A percentile compares a stretch with the other conserved stretches of the same genome.
These are phyloP conservation scores for Tricholaema leucomelas DNA, from an alignment of 2,113 vertebrate genomes.

Conservation along the genomic window DNA sequence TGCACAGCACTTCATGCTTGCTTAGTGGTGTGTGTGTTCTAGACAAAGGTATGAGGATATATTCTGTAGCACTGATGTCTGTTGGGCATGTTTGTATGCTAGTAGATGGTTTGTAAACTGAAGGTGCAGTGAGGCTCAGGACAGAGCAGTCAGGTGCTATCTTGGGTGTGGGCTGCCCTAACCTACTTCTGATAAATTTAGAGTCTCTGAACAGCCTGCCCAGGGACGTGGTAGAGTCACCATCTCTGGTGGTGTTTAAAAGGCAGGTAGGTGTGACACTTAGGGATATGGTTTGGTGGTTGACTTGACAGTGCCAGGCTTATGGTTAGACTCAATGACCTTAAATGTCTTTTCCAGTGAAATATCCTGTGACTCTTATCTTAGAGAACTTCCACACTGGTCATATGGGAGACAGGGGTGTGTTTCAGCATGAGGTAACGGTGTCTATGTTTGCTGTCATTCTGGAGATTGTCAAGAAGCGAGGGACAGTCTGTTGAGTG, in stretches of 20 bases:
- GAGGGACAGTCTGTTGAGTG: not conserved
- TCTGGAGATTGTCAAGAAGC: not conserved
- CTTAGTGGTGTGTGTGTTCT: not conserved
- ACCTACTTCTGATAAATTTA: fast-evolving
- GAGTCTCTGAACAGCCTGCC: not conserved
- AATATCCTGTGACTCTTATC: not conserved
- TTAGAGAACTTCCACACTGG: fast-evolving
- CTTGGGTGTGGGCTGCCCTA: not conserved
- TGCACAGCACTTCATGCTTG: not conserved
- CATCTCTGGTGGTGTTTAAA: not conserved
- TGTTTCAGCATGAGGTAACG: fast-evolving
- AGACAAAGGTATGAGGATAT: fast-evolving
- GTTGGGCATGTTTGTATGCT: not conserved
- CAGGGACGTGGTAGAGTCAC: not conserved
- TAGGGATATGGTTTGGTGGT: not conserved
- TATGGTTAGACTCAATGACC: not conserved
- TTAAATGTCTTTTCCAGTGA: not conserved
- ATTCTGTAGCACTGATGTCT: too few relatives aligned
- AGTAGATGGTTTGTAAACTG: not conserved
- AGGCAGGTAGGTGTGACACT: not conserved
- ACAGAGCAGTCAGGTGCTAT: not conserved
- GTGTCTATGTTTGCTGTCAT: not conserved
- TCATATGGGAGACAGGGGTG: not conserved
- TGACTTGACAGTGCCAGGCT: not conserved
- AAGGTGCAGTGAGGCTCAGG: not conserved